Evolutionary conservation across 2,113 vertebrate genomes (phyloP).

Genomic region (Passer domesticus): DNA sequence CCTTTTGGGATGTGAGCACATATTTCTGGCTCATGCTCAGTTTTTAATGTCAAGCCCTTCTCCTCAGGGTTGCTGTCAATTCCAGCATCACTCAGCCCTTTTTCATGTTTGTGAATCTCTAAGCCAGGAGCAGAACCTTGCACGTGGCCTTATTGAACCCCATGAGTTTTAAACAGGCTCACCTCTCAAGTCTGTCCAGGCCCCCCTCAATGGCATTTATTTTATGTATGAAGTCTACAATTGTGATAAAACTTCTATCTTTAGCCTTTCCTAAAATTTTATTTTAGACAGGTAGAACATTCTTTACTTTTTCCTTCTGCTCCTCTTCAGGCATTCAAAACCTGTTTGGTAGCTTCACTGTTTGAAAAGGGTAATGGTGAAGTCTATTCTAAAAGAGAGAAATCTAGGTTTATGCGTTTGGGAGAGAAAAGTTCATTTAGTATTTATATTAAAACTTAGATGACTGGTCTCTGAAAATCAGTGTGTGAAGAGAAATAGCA

Average conservation of each 20-base stretch:
- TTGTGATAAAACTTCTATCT: neutral
- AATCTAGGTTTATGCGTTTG: neutral
- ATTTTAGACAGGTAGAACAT: neutral
- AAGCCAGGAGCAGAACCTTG: neutral
- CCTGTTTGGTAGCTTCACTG: neutral
- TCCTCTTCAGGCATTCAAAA: neutral
- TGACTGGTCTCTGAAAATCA: neutral
- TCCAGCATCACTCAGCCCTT: neutral
- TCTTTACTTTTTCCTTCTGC: neutral
- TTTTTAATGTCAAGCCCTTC: neutral
- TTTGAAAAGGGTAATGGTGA: neutral
- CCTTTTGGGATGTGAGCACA: rapidly evolving
- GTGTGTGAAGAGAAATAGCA: neutral
- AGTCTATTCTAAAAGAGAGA: neutral
- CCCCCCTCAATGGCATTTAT: neutral
- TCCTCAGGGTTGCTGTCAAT: neutral
- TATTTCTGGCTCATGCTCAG: neutral
- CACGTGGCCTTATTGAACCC: neutral
- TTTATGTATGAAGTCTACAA: neutral
- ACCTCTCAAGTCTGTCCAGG: neutral
- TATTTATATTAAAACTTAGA: neutral
- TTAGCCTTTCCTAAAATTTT: neutral
- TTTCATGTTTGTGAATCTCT: neutral
- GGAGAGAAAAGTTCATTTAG: neutral
- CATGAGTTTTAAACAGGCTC: rapidly evolving